Base-by-base conservation (phyloP, 2,797 vertebrate species). In the Microchirus variegatus region DNA sequence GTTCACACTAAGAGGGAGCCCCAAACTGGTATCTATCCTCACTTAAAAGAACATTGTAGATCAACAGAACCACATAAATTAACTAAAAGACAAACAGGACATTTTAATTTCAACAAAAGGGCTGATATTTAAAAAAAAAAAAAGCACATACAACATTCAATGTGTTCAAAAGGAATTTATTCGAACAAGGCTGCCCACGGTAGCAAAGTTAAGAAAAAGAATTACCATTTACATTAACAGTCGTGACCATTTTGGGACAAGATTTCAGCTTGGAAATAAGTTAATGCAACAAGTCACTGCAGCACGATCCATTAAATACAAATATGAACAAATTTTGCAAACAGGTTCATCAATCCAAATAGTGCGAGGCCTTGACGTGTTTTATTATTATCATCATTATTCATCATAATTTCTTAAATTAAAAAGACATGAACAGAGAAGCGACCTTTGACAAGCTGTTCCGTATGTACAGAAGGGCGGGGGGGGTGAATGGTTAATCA, bases 211-310 rank as follows among this genome's bases (percentile, higher is more conserved):
- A 54, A 70, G 61, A 79, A 59, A 79, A 53, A 78, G 41, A 62
- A 42, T 70, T 36, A 22, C 49, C 9, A n/a, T n/a, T n/a, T n/a
- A n/a, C n/a, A n/a, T n/a, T n/a, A 67, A 77, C 59, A 74, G 75
- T 48, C 77, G 64, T 49, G 62, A 60, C 79, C 18, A 53, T 69
- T 83, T 83, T 65, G 74, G 49, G 73, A 67, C 18, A 70, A 14
- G 56, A 81, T 70, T 84, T 74, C 75, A 81, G 73, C 76, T 63
- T 75, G 53, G 48, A 78, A 79, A 81, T 59, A 2, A 0, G 48
- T 64, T 38, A 41, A 58, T 70, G 46, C 38, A 61, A 62, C 38
- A 69, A 72, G 55, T 70, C 53, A 70, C 17, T 67, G 45, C 46
- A 63, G 57, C 59, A 59, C 17, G 35, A 64, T 51, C 76, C 36